Evolutionary conservation across 2,797 vertebrate species (phyloP).

Genomic region (Alfaro cultratus): DNA sequence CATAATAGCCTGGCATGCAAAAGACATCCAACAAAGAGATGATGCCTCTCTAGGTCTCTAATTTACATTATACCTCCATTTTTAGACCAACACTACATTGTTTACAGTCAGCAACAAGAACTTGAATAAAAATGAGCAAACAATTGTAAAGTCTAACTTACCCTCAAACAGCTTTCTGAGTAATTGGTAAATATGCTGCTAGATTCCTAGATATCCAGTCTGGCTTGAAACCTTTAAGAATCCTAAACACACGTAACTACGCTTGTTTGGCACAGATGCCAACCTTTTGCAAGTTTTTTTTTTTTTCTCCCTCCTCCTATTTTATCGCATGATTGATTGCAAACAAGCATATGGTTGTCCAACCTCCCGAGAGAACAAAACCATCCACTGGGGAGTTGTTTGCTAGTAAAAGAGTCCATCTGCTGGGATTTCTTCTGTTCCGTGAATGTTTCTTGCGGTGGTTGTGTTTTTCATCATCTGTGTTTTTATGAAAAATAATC

Average conservation of each 20-base stretch:
- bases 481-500: background rate
- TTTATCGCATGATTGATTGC: background rate
- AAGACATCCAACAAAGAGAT: background rate
- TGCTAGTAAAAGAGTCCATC: background rate
- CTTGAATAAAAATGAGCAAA: background rate
- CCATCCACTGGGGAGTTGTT: background rate
- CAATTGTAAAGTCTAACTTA: background rate
- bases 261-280: background rate
- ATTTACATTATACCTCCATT: background rate
- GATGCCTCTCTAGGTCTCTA: background rate
- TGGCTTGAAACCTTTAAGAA: background rate
- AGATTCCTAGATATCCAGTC: background rate
- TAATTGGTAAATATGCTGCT: background rate
- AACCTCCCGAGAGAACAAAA: background rate
- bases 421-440: background rate
- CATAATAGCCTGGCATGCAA: background rate
- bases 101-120: background rate
- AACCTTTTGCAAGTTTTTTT: background rate
- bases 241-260: background rate
- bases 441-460: background rate
- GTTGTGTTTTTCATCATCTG: background rate
- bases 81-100: background rate
- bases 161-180: background rate
- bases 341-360: conserved; percentile 1
- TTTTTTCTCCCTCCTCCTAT: background rate